Conservation (phyloP, 1,140 invertebrate genomes). For the Mycetomoellerius zeteki region DNA sequence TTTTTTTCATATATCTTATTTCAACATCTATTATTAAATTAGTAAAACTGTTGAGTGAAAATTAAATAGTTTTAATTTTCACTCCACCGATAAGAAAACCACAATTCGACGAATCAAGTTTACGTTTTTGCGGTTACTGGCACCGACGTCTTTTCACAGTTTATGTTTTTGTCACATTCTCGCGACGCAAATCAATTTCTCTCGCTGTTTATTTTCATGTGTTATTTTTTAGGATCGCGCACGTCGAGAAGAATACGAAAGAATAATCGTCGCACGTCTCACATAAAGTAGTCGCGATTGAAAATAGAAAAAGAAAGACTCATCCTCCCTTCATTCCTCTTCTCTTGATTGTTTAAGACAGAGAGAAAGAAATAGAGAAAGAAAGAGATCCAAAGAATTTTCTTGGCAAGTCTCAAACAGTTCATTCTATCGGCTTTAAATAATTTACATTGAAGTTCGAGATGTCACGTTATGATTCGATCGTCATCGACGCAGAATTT, state of each 20-base stretch:
- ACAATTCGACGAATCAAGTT: neutral
- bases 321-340: neutral
- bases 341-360: conserved; percentile 9
- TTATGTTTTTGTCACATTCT: conserved; percentile 13
- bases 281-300: neutral
- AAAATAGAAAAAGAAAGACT: conserved; percentile 58
- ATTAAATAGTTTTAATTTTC: neutral
- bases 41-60: conserved; percentile 2
- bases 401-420: conserved; percentile 75
- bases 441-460: conserved; percentile 68
- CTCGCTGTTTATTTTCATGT: neutral
- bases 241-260: neutral
- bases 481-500: neutral
- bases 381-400: conserved; percentile 59
- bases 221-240: neutral
- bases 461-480: conserved; percentile 36
- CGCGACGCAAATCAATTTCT: conserved; percentile 21
- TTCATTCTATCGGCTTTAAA: conserved; percentile 77
- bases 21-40: conserved; percentile 1
- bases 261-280: conserved; percentile 24
- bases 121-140: neutral
- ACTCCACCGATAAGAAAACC: neutral
- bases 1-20: neutral
- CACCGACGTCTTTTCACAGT: neutral
- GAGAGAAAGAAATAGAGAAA: conserved; percentile 7